phyloP scores from a whole-genome alignment of 2,888 invertebrate species.

The Oasisia sp. region DNA sequence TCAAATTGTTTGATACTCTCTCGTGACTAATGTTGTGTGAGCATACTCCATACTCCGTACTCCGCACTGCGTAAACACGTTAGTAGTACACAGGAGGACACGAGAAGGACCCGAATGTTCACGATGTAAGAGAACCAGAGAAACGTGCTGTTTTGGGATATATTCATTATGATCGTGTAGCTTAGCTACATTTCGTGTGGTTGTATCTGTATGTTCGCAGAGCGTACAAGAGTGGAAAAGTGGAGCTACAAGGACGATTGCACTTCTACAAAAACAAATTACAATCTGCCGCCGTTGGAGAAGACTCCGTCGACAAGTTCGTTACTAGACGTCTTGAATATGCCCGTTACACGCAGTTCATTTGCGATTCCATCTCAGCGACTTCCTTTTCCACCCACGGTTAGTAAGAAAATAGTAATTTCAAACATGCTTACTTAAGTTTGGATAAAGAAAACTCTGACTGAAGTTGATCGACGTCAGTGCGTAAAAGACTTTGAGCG shows the following conservation, averaged over 20 bases:
- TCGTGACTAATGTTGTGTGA: too few species aligned
- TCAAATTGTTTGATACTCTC: too few species aligned
- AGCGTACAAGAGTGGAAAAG: neutral
- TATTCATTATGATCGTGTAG: too few species aligned
- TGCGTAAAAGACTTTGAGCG: neutral
- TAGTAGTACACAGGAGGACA: too few species aligned
- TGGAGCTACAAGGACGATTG: neutral
- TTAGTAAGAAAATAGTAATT: neutral
- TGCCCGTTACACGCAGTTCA: neutral
- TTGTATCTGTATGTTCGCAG: too few species aligned
- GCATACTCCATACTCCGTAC: too few species aligned
- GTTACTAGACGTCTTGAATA: neutral
- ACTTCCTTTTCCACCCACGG: neutral
- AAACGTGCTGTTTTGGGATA: too few species aligned
- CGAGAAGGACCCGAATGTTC: too few species aligned
- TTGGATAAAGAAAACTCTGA: neutral
- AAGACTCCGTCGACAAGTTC: neutral
- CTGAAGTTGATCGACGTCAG: neutral
- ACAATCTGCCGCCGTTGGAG: neutral
- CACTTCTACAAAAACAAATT: neutral
- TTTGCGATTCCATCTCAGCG: neutral
- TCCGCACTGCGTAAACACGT: too few species aligned
- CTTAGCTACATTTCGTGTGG: too few species aligned
- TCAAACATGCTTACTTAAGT: neutral
- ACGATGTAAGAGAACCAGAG: too few species aligned